Percentiles rank a stretch among this genome's conserved stretches.
These are phyloP conservation scores for Mirounga angustirostris DNA, from an alignment of 2,113 vertebrate genomes.

Conservation along the genomic window DNA sequence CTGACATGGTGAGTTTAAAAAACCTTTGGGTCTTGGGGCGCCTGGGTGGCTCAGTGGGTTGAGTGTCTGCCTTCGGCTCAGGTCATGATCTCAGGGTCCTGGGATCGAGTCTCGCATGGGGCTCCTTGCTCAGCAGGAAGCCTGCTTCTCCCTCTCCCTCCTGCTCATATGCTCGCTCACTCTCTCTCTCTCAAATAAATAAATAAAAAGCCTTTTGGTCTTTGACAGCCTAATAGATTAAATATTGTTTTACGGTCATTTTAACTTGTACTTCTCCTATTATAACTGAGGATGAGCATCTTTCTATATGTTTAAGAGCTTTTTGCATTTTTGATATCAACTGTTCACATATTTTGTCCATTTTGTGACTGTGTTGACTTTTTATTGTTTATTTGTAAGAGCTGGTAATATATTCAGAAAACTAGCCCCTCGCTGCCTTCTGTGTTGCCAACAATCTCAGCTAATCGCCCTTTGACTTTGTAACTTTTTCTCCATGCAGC, in stretches of 20 bases:
- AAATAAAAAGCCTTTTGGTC: not conserved
- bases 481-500: too few relatives aligned
- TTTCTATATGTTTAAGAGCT: not conserved
- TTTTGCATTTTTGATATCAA: not conserved
- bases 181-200: not conserved
- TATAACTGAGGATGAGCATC: not conserved
- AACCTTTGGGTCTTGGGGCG: not conserved
- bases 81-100: not conserved
- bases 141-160: not conserved
- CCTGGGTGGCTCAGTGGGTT: not conserved
- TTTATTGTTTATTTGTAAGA: too few relatives aligned
- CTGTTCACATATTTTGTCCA: too few relatives aligned
- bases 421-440: too few relatives aligned
- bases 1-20: not conserved
- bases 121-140: too few relatives aligned
- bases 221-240: not conserved
- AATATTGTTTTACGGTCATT: not conserved
- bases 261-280: not conserved
- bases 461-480: too few relatives aligned
- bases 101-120: accelerated
- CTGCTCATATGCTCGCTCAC: not conserved
- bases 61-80: not conserved
- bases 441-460: too few relatives aligned
- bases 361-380: too few relatives aligned
- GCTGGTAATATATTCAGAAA: too few relatives aligned